A percentile compares a stretch with the other conserved stretches of the same genome.
Evolutionary conservation across 92 coral and sea anemone species (phyloP).

Genomic region (Pocillopora grandis): DNA sequence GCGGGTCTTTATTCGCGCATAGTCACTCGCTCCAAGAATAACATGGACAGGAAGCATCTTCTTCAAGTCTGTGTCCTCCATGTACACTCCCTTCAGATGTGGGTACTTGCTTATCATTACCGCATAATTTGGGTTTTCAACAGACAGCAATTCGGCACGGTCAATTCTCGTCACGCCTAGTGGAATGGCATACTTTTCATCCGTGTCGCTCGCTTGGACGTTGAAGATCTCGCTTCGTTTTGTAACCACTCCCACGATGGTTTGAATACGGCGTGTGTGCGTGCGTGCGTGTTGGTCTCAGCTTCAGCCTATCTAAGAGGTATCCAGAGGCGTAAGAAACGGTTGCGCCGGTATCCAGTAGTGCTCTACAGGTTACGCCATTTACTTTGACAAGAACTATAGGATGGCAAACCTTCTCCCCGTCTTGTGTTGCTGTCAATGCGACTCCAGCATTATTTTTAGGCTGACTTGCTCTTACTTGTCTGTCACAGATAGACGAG

Average conservation of each 20-base stretch:
- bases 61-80: constrained; percentile 64
- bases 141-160: constrained; percentile 23
- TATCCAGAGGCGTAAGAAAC: constrained; percentile 64
- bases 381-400: background rate
- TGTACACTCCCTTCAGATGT: constrained; percentile 52
- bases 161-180: constrained; percentile 57
- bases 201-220: constrained; percentile 22
- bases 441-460: too few species aligned
- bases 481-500: background rate
- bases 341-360: background rate
- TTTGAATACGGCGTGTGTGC: constrained; percentile 54
- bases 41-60: constrained; percentile 63
- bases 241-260: constrained; percentile 60
- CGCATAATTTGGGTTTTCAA: constrained; percentile 43
- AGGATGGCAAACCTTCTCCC: background rate
- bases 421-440: background rate
- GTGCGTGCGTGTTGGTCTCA: constrained; percentile 48
- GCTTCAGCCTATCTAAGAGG: constrained; percentile 40
- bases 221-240: constrained; percentile 48
- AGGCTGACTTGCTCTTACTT: too few species aligned
- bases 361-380: background rate
- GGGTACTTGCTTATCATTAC: constrained; percentile 28
- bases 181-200: constrained; percentile 42
- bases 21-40: constrained; percentile 31
- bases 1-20: constrained; percentile 15